Conservation (phyloP, 2,888 invertebrate species). For the Zeuzera pyrina region DNA sequence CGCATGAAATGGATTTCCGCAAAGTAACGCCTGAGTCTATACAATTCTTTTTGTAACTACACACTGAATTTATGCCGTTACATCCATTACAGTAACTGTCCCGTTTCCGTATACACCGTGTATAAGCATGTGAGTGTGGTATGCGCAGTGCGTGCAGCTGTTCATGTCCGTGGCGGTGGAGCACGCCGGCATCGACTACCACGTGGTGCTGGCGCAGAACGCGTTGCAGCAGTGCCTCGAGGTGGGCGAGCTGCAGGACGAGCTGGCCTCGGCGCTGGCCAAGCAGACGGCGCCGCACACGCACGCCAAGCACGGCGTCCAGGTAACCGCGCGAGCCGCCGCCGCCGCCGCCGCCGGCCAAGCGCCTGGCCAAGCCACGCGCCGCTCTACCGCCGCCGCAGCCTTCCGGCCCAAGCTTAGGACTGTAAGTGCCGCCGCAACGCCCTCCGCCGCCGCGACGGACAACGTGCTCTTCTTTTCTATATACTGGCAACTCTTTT, state of each 20-base stretch:
- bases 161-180: conserved; percentile 97
- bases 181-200: conserved; percentile 96
- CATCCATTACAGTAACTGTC: too few species aligned
- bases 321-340: conserved; percentile 75
- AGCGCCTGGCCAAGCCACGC: conserved; percentile 10
- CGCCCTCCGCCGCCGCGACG: too few species aligned
- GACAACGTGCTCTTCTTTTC: too few species aligned
- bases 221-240: conserved; percentile 94
- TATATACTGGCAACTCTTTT: too few species aligned
- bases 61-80: too few species aligned
- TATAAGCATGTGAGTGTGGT: background rate
- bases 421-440: conserved; percentile 60
- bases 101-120: background rate
- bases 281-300: conserved; percentile 93
- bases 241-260: conserved; percentile 91
- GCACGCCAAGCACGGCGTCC: conserved; percentile 86
- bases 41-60: too few species aligned
- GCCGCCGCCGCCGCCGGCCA: conserved; percentile 50
- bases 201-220: conserved; percentile 97
- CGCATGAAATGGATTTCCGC: too few species aligned
- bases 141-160: conserved; percentile 87
- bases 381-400: conserved; percentile 6
- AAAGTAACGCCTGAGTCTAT: too few species aligned
- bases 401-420: conserved; percentile 55
- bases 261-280: conserved; percentile 92